phyloP scores from a whole-genome alignment of 1,140 invertebrate genomes.

The Pantala flavescens region DNA sequence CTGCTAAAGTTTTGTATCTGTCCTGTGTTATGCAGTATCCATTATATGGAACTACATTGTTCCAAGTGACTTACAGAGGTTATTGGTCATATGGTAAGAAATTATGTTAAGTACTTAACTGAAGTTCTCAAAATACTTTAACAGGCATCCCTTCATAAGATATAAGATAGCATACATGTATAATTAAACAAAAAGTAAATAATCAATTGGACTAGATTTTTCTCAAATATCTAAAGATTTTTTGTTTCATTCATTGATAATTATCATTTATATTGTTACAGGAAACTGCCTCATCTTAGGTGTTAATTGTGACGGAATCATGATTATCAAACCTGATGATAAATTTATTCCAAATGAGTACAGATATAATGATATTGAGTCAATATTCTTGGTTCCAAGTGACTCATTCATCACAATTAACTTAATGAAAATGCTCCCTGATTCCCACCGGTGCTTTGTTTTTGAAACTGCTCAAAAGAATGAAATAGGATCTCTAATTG shows the following conservation, averaged over 20 bases:
- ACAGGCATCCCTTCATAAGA: no score
- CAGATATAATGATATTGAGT: constrained; percentile 76
- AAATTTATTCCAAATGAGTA: constrained; percentile 84
- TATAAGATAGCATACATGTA: no score
- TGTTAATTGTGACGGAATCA: constrained; percentile 82
- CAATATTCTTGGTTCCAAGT: constrained; percentile 81
- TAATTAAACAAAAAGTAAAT: no score
- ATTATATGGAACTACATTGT: constrained; percentile 88
- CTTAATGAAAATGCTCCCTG: constrained; percentile 47
- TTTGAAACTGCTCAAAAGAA: constrained; percentile 82
- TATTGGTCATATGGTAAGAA: constrained; percentile 75
- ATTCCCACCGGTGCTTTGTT: constrained; percentile 77
- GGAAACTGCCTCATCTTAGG: constrained; percentile 60
- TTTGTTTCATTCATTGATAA: no score
- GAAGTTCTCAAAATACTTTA: no score
- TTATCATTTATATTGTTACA: constrained; percentile 19
- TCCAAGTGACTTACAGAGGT: constrained; percentile 80
- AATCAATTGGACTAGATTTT: no score
- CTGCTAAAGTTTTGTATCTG: constrained; percentile 86
- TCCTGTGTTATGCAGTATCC: constrained; percentile 97
- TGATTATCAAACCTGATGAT: constrained; percentile 77
- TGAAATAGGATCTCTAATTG: constrained; percentile 85
- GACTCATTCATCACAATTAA: constrained; percentile 84
- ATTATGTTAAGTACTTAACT: background rate
- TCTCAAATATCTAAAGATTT: no score